Conservation (phyloP, 2,113 vertebrate genomes). For the Sebastes schlegelii region DNA sequence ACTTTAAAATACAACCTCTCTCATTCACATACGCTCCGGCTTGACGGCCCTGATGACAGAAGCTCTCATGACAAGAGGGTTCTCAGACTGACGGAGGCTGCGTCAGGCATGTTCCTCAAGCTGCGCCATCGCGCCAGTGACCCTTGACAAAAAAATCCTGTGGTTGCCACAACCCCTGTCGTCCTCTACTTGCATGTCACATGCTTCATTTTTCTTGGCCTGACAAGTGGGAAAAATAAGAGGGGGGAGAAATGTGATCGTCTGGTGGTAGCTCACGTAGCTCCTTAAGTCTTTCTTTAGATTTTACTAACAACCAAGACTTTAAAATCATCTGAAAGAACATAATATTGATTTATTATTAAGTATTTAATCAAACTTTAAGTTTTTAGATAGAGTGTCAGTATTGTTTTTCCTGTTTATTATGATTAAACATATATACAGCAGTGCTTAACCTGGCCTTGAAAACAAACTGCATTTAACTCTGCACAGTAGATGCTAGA, state of each 20-base stretch:
- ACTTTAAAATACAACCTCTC: constrained; percentile 11
- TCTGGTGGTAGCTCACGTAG: background rate
- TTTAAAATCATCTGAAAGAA: no score
- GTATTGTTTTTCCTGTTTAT: no score
- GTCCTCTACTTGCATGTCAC: constrained; percentile 23
- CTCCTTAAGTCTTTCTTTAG: constrained; percentile 32
- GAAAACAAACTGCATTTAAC: background rate
- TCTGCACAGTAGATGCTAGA: background rate
- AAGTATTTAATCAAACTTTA: no score
- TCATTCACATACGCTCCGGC: background rate
- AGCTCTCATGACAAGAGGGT: constrained; percentile 16
- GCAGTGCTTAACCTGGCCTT: background rate
- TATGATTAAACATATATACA: background rate
- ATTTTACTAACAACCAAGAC: background rate
- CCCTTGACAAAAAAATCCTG: constrained; percentile 8
- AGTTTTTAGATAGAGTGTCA: no score
- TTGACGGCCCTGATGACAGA: constrained; percentile 12
- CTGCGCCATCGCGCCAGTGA: background rate
- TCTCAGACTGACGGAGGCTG: constrained; percentile 1
- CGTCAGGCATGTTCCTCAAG: background rate
- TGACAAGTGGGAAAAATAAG: background rate
- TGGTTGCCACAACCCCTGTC: no score
- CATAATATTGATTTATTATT: no score
- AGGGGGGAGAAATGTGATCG: constrained; percentile 54
- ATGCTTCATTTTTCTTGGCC: constrained; percentile 45